Conservation (phyloP, 1,140 invertebrate species). For the Cepaea nemoralis region DNA sequence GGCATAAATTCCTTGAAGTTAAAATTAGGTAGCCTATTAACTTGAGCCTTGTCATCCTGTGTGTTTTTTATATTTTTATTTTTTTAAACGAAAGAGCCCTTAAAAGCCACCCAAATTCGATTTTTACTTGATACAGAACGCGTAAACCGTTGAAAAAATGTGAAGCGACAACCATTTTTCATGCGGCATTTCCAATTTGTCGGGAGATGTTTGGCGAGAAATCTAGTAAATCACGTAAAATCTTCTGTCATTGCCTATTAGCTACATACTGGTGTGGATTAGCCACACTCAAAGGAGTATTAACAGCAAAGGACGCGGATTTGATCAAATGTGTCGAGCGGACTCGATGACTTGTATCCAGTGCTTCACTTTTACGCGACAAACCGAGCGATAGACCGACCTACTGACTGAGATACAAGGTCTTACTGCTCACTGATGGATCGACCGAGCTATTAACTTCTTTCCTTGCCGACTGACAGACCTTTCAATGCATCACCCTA, state of each 20-base stretch:
- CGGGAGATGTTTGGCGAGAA: not conserved
- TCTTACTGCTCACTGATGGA: no score
- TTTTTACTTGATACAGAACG: not conserved
- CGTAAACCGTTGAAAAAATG: not conserved
- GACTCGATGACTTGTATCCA: no score
- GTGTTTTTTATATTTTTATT: not conserved
- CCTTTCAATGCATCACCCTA: no score
- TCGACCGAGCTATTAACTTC: no score
- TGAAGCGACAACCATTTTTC: constrained; percentile 15
- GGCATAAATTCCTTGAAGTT: not conserved
- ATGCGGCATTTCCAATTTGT: constrained; percentile 9
- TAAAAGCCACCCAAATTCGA: constrained; percentile 6
- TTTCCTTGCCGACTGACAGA: no score
- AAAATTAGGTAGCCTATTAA: constrained; percentile 16
- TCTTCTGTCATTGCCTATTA: not conserved
- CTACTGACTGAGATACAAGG: no score
- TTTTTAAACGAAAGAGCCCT: not conserved
- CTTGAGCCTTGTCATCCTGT: constrained; percentile 9
- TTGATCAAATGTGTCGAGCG: no score
- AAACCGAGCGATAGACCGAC: no score
- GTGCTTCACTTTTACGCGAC: no score
- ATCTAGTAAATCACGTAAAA: not conserved
- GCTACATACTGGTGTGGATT: constrained; percentile 4
- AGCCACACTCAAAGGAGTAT: constrained; percentile 8
- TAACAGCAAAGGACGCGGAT: not conserved